Evolutionary conservation across 2,113 vertebrate species (phyloP).

Genomic region (Melanotaenia duboulayi): DNA sequence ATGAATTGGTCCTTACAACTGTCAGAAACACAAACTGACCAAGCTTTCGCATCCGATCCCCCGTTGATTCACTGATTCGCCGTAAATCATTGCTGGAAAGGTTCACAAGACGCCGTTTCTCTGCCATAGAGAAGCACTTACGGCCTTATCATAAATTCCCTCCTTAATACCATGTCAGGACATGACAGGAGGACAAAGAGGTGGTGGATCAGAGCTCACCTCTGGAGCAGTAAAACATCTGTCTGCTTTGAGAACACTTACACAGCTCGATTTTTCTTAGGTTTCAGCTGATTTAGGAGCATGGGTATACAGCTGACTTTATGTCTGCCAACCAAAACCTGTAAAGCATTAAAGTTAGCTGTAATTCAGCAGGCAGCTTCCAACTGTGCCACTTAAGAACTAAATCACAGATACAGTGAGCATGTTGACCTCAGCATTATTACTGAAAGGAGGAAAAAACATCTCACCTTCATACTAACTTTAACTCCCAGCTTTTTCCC

Average conservation of each 20-base stretch:
- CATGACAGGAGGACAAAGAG: conserved; percentile 67
- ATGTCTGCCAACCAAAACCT: conserved; percentile 33
- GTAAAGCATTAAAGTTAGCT: conserved; percentile 32
- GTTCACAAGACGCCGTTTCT: conserved; percentile 53
- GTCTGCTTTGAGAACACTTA: conserved; percentile 39
- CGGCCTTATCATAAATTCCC: conserved; percentile 66
- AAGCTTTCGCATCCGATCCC: conserved; percentile 20
- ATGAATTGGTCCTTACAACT: neutral
- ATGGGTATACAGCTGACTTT: conserved; percentile 18
- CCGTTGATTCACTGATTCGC: conserved; percentile 45
- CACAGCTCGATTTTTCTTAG: conserved; percentile 38
- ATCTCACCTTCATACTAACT: neutral
- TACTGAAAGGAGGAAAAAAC: neutral
- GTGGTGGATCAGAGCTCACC: conserved; percentile 68
- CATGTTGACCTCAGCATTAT: neutral
- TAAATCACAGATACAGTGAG: neutral
- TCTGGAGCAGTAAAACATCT: conserved; percentile 75
- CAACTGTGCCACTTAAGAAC: conserved; percentile 4
- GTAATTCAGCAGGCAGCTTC: conserved; percentile 18
- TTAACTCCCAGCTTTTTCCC: neutral
- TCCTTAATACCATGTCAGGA: conserved; percentile 62
- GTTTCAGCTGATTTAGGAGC: conserved; percentile 47
- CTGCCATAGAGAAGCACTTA: conserved; percentile 67
- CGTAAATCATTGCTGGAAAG: conserved; percentile 57
- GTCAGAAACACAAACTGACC: neutral